phyloP scores from a whole-genome alignment of 2,113 vertebrate species.

The Austrofundulus limnaeus region DNA sequence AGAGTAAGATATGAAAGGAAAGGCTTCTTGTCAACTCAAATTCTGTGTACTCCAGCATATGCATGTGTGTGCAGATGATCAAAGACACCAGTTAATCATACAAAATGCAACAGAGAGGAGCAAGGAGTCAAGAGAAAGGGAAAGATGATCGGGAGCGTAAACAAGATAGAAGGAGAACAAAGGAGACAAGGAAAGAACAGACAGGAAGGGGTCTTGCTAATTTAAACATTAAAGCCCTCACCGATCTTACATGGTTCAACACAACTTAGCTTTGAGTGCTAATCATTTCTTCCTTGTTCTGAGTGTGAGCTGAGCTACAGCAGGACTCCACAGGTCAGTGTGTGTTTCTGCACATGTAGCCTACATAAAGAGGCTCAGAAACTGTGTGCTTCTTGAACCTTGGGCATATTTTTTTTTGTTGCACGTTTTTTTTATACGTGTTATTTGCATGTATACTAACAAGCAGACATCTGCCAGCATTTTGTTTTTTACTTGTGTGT shows the following conservation, averaged over 20 bases:
- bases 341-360: constrained; percentile 21
- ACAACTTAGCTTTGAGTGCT: constrained; percentile 57
- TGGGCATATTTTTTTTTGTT: constrained; percentile 9
- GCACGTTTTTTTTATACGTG: constrained; percentile 20
- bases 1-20: constrained; percentile 46
- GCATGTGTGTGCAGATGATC: constrained; percentile 54
- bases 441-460: constrained; percentile 30
- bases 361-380: not conserved
- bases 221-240: constrained; percentile 71
- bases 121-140: constrained; percentile 22
- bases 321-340: constrained; percentile 30
- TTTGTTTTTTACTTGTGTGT: constrained; percentile 43
- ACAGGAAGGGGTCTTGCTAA: constrained; percentile 55
- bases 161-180: constrained; percentile 48
- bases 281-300: constrained; percentile 60
- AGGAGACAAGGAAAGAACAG: constrained; percentile 48
- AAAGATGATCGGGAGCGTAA: constrained; percentile 25
- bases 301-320: constrained; percentile 43
- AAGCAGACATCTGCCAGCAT: constrained; percentile 37
- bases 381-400: not conserved
- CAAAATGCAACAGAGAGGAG: constrained; percentile 53
- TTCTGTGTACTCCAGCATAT: constrained; percentile 24
- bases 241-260: constrained; percentile 64
- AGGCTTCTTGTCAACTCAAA: constrained; percentile 53
- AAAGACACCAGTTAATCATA: constrained; percentile 67